Evolutionary conservation across 2,888 invertebrate genomes (phyloP).

Genomic region (Morpho deidamia): DNA sequence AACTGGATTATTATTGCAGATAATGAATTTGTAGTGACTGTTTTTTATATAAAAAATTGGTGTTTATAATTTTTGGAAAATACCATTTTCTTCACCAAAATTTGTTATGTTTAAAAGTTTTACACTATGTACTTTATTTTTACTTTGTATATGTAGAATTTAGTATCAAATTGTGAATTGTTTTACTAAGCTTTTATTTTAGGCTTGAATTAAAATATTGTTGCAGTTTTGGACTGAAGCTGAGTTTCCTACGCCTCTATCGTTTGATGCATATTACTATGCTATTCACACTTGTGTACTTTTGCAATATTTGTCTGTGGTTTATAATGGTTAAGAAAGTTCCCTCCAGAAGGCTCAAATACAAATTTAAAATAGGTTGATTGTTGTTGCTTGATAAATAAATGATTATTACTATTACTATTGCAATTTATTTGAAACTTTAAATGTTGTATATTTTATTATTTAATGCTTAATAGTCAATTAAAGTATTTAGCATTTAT

Average conservation of each 20-base stretch:
- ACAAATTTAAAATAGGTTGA: constrained; percentile 48
- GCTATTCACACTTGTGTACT: constrained; percentile 60
- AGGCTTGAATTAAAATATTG: constrained; percentile 13
- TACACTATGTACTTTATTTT: too few relatives aligned
- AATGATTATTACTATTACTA: too few relatives aligned
- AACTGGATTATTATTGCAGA: too few relatives aligned
- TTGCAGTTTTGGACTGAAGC: constrained; percentile 61
- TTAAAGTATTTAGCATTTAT: constrained; percentile 1
- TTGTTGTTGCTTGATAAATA: constrained; percentile 23
- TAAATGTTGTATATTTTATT: too few relatives aligned
- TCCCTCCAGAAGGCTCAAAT: constrained; percentile 49
- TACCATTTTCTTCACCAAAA: too few relatives aligned
- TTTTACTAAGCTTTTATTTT: constrained; percentile 1
- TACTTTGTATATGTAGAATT: too few relatives aligned
- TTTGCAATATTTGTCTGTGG: constrained; percentile 66
- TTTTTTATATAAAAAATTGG: too few relatives aligned
- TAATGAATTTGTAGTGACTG: too few relatives aligned
- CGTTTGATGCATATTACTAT: constrained; percentile 65
- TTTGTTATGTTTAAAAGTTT: too few relatives aligned
- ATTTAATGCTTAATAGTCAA: too few relatives aligned
- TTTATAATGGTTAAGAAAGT: constrained; percentile 60
- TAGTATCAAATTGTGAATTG: constrained; percentile 3
- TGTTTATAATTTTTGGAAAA: too few relatives aligned
- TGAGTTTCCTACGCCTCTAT: constrained; percentile 60
- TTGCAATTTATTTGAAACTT: too few relatives aligned